phyloP scores from a whole-genome alignment of 2,113 vertebrate species.

The Numenius arquata region DNA sequence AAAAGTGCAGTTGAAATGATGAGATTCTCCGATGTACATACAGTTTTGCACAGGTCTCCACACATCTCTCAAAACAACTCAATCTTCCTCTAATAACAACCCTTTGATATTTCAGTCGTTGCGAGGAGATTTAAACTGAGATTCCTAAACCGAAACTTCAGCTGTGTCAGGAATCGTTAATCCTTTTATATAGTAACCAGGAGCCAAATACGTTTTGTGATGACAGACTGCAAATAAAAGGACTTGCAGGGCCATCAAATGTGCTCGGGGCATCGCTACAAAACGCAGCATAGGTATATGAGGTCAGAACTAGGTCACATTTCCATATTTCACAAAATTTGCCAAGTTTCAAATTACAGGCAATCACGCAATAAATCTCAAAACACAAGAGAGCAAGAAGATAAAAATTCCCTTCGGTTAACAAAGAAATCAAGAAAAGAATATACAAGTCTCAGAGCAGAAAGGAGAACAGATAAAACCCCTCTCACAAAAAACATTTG shows the following conservation, averaged over 20 bases:
- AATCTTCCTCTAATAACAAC: neutral
- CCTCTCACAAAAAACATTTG: neutral
- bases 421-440: neutral
- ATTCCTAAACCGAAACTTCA: neutral
- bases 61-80: neutral
- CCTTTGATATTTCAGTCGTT: neutral
- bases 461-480: neutral
- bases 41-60: neutral
- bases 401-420: neutral
- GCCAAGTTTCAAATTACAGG: neutral
- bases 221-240: neutral
- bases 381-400: neutral
- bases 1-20: neutral
- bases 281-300: neutral
- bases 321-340: neutral
- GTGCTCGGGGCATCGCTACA: neutral
- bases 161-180: neutral
- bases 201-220: neutral
- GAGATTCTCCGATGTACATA: accelerated
- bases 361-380: neutral
- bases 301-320: neutral
- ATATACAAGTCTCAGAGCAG: neutral
- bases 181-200: neutral
- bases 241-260: neutral
- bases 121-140: neutral